These are phyloP conservation scores for Ceramica pisi DNA, from an alignment of 2,888 invertebrate genomes.

Conservation along the genomic window DNA sequence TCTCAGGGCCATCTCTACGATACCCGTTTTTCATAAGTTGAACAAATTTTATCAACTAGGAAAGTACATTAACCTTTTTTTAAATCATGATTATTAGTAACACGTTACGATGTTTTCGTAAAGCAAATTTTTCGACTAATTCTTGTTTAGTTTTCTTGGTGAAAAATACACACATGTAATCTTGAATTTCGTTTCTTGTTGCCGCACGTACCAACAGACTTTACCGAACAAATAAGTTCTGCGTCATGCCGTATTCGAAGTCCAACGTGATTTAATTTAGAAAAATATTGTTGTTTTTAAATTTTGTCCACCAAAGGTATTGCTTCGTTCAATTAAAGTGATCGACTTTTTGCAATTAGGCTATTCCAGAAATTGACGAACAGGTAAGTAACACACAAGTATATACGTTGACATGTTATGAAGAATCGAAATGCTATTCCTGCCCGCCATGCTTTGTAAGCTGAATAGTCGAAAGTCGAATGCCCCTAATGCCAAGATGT, in stretches of 20 bases:
- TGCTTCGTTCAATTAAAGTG: too few species aligned
- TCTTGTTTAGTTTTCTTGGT: conserved; percentile 29
- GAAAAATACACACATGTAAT: conserved; percentile 40
- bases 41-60: background rate
- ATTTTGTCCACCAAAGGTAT: too few species aligned
- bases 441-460: too few species aligned
- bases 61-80: conserved; percentile 48
- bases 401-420: too few species aligned
- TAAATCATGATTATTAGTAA: conserved; percentile 26
- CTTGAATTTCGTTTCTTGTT: conserved; percentile 38
- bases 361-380: too few species aligned
- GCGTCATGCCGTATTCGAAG: background rate
- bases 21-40: conserved; percentile 7
- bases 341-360: too few species aligned
- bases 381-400: too few species aligned
- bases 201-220: conserved; percentile 35
- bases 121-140: conserved; percentile 15
- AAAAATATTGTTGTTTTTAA: too few species aligned
- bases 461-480: too few species aligned
- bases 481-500: too few species aligned
- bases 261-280: background rate
- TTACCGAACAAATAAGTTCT: conserved; percentile 21
- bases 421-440: too few species aligned
- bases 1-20: background rate
- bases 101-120: conserved; percentile 8